Base-by-base conservation (phyloP, 2,113 vertebrate species). In the Nipponia nippon region DNA sequence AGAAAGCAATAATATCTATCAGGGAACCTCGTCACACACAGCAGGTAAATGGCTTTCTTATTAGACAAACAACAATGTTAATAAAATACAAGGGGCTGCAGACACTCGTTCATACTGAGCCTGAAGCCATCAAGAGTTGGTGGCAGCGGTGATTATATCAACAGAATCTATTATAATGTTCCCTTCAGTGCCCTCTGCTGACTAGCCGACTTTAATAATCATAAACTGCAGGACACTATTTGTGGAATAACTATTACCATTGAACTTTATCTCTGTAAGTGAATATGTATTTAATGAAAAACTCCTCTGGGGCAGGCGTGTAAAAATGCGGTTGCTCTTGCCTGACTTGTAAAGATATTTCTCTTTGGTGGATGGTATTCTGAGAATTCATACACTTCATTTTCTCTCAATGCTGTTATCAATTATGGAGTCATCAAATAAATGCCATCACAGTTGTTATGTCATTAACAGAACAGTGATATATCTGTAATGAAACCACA, bases 221-320 rank as follows among this genome's bases (percentile, higher is more conserved):
- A 84, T 92, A 94, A 97, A 90, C 84, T 88, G 66, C 62, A 94
- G 77, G 89, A 94, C 32, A 44, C 30, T 91, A 50, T 82, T 92
- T 76, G 26, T 93, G 84, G 95, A 95, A 70, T 76, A 96, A 46
- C 65, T 80, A 69, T 89, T 94, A 79, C 32, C 32, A 55, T 59
- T 86, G 47, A 95, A 92, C 29, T 94, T 95, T 82, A 87, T 86
- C 59, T 97, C 87, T 87, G 30, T 90, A 95, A 91, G 87, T 89
- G 93, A 96, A 94, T 79, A 95, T 9, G 19, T 72, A 83, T 83
- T 87, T 84, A 97, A 89, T 86, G 56, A 86, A 95, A 96, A 83
- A 30, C 15, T 87, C 82, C 46, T 89, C 38, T 69, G 58, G 36
- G 76, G 10, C 22, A 83, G 22, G 19, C 77, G 3, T 44, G 4